Percentiles rank a stretch among this genome's conserved stretches.
Conservation (phyloP, 2,888 invertebrate species). For the Choristoneura rosaceana region DNA sequence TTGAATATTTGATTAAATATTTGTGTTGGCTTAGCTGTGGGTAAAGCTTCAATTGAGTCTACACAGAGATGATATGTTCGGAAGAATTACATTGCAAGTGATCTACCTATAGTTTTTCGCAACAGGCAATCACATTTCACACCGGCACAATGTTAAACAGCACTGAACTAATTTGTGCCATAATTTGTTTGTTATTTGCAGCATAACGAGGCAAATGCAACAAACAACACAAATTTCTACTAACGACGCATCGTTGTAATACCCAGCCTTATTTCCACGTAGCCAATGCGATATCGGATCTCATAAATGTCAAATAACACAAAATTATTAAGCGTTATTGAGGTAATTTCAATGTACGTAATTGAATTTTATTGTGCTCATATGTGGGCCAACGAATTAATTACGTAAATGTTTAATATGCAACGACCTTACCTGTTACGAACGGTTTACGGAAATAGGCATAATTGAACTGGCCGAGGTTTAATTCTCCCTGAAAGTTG, state of each 20-base stretch:
- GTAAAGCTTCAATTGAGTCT: no score
- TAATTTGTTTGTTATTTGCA: slow-evolving; percentile 23
- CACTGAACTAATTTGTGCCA: slow-evolving; percentile 11
- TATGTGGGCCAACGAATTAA: slow-evolving; percentile 36
- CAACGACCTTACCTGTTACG: slow-evolving; percentile 26
- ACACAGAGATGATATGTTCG: background rate
- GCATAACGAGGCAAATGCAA: slow-evolving; percentile 9
- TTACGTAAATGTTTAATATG: slow-evolving; percentile 39
- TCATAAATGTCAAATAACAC: slow-evolving; percentile 40
- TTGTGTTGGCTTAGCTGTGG: no score
- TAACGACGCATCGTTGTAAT: slow-evolving; percentile 21
- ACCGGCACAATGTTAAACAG: slow-evolving; percentile 22
- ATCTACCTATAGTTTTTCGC: background rate
- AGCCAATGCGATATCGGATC: slow-evolving; percentile 31
- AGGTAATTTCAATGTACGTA: slow-evolving; percentile 39
- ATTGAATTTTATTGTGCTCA: slow-evolving; percentile 38
- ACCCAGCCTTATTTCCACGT: slow-evolving; percentile 12
- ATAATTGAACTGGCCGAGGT: slow-evolving; percentile 14
- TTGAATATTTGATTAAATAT: no score
- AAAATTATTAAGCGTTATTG: slow-evolving; percentile 40
- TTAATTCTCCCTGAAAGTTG: slow-evolving; percentile 14
- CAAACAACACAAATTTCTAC: slow-evolving; percentile 13
- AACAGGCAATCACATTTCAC: slow-evolving; percentile 27
- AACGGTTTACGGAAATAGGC: slow-evolving; percentile 22
- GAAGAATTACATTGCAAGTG: background rate